Conservation (phyloP, 2,888 invertebrate genomes). For the Pyrrhia umbra region DNA sequence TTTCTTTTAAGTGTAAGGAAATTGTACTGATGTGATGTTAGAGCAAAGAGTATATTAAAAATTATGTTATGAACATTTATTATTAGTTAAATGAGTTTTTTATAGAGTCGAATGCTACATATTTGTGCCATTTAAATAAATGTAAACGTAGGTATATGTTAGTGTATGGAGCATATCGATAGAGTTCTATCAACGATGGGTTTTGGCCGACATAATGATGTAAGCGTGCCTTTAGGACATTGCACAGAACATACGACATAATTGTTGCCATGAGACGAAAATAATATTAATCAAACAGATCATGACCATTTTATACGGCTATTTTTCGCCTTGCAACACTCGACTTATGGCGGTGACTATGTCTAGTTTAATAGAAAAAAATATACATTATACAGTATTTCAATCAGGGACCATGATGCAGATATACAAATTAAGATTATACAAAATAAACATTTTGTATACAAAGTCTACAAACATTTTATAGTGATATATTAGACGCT, state of each 20-base stretch:
- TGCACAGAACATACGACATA: constrained; percentile 25
- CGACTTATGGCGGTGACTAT: constrained; percentile 38
- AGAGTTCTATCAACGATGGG: constrained; percentile 57
- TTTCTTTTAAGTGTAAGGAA: constrained; percentile 74
- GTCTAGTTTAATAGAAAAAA: constrained; percentile 42
- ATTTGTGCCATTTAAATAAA: constrained; percentile 85
- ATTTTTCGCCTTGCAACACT: constrained; percentile 36
- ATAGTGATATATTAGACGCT: constrained; percentile 40
- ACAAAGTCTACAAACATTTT: constrained; percentile 54
- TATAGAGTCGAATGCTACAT: constrained; percentile 82
- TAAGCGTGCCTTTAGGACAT: constrained; percentile 66
- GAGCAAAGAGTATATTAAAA: constrained; percentile 84
- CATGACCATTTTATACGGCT: constrained; percentile 19
- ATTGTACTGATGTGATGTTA: constrained; percentile 87
- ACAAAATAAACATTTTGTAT: constrained; percentile 58
- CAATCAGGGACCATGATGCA: constrained; percentile 71
- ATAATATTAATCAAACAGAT: constrained; percentile 31
- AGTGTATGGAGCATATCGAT: constrained; percentile 68
- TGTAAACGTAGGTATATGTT: constrained; percentile 75
- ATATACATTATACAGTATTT: constrained; percentile 67
- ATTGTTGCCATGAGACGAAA: constrained; percentile 56
- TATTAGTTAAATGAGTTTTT: constrained; percentile 65
- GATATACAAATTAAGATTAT: constrained; percentile 59
- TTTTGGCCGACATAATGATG: constrained; percentile 64
- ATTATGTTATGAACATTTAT: constrained; percentile 70